Conservation (phyloP, 2,888 invertebrate species). For the Cheilosia urbana region DNA sequence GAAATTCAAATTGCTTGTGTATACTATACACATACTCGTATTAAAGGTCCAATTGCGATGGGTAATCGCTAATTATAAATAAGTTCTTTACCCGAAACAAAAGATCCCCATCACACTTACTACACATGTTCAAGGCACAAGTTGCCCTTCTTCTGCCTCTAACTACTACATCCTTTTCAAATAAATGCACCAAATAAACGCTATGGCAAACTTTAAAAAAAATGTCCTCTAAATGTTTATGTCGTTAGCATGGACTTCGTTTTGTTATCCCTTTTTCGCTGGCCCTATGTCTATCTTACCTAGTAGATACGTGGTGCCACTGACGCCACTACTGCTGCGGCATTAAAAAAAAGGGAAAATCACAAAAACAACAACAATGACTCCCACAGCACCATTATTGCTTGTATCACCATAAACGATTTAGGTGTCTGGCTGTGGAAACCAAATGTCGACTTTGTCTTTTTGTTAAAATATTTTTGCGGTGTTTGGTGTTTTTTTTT, state of each 20-base stretch:
- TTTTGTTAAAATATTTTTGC: constrained; percentile 63
- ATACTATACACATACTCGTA: too few relatives aligned
- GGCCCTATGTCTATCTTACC: constrained; percentile 1
- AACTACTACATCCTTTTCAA: constrained; percentile 18
- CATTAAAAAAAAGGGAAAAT: constrained; percentile 25
- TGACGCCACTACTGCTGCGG: constrained; percentile 34
- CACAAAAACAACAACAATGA: constrained; percentile 45
- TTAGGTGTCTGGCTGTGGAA: constrained; percentile 67
- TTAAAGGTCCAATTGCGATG: too few relatives aligned
- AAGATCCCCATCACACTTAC: constrained; percentile 19
- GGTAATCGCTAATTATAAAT: too few relatives aligned
- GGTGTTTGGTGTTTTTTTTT: constrained; percentile 33
- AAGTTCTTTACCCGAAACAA: not conserved
- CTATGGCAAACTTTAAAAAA: constrained; percentile 25
- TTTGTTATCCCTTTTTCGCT: constrained; percentile 23
- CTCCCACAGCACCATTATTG: constrained; percentile 64
- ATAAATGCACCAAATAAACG: constrained; percentile 32
- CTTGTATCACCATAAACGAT: constrained; percentile 65
- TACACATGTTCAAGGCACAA: constrained; percentile 32
- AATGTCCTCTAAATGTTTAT: constrained; percentile 55
- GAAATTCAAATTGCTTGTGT: too few relatives aligned
- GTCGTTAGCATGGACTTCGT: constrained; percentile 46
- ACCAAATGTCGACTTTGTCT: constrained; percentile 66
- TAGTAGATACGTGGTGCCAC: constrained; percentile 47
- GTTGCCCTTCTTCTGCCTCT: not conserved